Conservation (phyloP, 2,113 vertebrate species). For the Otis tarda region DNA sequence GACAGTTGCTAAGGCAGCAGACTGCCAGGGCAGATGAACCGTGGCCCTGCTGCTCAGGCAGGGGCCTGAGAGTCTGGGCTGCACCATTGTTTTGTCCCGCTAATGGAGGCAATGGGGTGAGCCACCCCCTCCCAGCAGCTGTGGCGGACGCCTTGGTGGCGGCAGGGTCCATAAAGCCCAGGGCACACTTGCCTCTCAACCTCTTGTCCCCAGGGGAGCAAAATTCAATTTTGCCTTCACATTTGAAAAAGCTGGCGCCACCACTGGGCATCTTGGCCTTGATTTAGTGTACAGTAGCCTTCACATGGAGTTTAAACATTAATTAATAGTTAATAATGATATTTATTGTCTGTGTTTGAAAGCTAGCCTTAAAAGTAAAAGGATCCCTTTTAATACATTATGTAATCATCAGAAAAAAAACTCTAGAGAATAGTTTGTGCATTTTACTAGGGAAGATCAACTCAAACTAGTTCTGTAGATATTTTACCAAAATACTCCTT, state of each 20-base stretch:
- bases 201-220: background rate
- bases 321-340: background rate
- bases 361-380: background rate
- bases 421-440: background rate
- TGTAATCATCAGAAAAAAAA: background rate
- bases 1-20: slow-evolving; percentile 12
- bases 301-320: background rate
- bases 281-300: fast-evolving
- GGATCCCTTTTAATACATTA: background rate
- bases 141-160: fast-evolving
- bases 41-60: background rate
- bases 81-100: background rate
- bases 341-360: background rate
- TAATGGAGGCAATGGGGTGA: background rate
- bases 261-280: background rate
- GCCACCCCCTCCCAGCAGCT: background rate
- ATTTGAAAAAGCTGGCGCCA: background rate
- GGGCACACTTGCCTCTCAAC: fast-evolving
- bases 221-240: background rate
- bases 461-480: background rate
- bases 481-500: background rate
- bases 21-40: background rate
- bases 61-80: background rate
- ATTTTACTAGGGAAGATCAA: background rate
- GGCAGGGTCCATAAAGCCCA: fast-evolving